Evolutionary conservation across 2,888 invertebrate genomes (phyloP).

Genomic region (Parasteatoda lunata): DNA sequence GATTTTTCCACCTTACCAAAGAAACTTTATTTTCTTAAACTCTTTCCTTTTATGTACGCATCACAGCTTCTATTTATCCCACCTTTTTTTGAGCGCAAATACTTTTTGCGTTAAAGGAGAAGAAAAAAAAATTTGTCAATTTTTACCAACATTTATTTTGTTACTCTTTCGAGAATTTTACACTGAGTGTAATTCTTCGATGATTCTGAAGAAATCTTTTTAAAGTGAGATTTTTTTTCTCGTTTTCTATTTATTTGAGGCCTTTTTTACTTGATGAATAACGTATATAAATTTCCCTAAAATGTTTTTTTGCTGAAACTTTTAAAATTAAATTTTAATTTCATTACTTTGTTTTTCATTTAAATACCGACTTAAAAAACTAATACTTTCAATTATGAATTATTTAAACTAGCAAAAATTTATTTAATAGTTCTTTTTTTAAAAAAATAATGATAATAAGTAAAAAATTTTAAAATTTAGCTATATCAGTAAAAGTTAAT

Average conservation of each 20-base stretch:
- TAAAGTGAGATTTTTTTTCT: background rate
- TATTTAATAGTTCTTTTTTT: too few relatives aligned
- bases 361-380: too few relatives aligned
- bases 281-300: too few relatives aligned
- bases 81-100: slow-evolving; percentile 10
- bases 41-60: slow-evolving; percentile 22
- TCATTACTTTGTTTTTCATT: too few relatives aligned
- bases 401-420: too few relatives aligned
- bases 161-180: slow-evolving; percentile 30
- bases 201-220: slow-evolving; percentile 10
- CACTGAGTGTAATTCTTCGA: slow-evolving; percentile 15
- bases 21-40: slow-evolving; percentile 34
- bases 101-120: slow-evolving; percentile 10
- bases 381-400: too few relatives aligned
- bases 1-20: slow-evolving; percentile 40
- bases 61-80: background rate
- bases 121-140: slow-evolving; percentile 24
- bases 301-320: too few relatives aligned
- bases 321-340: too few relatives aligned
- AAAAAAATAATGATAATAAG: too few relatives aligned
- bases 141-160: slow-evolving; percentile 36
- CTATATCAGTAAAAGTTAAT: too few relatives aligned
- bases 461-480: too few relatives aligned
- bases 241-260: background rate
- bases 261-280: too few relatives aligned